Base-by-base conservation (phyloP, 2,888 invertebrate genomes). In the Cerceris ruficornis region DNA sequence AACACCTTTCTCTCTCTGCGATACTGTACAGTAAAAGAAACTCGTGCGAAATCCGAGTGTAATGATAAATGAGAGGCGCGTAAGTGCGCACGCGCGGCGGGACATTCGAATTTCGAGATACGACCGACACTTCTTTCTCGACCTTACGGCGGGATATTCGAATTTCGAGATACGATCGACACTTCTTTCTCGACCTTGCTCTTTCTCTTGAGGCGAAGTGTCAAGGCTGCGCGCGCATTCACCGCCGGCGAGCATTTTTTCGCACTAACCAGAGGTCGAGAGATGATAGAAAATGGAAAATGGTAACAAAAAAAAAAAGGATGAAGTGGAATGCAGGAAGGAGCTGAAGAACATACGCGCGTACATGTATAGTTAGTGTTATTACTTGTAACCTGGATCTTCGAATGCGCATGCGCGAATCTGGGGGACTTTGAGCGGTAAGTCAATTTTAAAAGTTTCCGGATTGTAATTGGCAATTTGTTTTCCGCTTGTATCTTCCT, bases 11-110 rank as follows among this genome's bases (percentile, higher is more conserved):
- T 69, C 49, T 73, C 54, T 28, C 52, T 54, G 59, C 69, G 52
- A 64, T 67, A 70, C 15, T 75, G 74, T 62, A 70, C 67, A 59
- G 67, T 49, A 61, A 58, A 49, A 8, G 11, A 52, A 28, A 52
- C 59, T 71, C 62, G 65, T 50, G 68, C 64, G 14, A 52, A 14
- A 41, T 14, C n/a, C 62, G 59, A 61, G 59, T 58, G 43, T 67
- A 61, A 69, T 55, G 55, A 62, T 52, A 46, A 52, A 49, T 15
- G 14, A n/a, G 6, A 68, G 46, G 28, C 42, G 57, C 43, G 62
- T 41, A 65, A 42, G 43, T 2, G 64, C 58, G 62, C 28, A 64
- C 50, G 60, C 50, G 28, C 54, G 54, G 14, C 8, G 14, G 43
- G 13, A 13, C 11, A 2, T 28, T 43, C 11, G 43, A n/a, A 43